Conservation (phyloP, 2,888 invertebrate genomes). For the Cantharis flavilabris region DNA sequence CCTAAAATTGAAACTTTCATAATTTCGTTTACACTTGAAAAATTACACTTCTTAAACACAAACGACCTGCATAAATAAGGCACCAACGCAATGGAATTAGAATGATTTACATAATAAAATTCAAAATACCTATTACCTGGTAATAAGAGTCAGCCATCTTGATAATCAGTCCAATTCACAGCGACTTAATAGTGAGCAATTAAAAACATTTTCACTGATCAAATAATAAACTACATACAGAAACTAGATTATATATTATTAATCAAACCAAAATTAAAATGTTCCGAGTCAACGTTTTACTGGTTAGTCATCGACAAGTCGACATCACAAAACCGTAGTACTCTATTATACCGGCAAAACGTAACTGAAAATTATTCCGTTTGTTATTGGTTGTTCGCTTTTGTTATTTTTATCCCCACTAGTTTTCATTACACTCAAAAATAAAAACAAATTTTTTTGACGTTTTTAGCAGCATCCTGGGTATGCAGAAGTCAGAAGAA, state of each 20-base stretch:
- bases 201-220: background rate
- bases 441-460: background rate
- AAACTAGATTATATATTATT: background rate
- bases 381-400: background rate
- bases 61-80: background rate
- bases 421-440: background rate
- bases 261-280: background rate
- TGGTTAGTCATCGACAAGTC: background rate
- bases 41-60: background rate
- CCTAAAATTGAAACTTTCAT: background rate
- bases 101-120: background rate
- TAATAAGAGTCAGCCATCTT: constrained; percentile 71
- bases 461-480: background rate
- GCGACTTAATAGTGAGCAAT: constrained; percentile 6
- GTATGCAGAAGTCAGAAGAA: background rate
- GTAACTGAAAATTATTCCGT: constrained; percentile 6
- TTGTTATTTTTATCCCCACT: background rate
- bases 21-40: background rate
- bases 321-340: constrained; percentile 35
- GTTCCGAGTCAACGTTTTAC: background rate
- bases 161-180: constrained; percentile 48
- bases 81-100: background rate
- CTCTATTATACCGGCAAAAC: constrained; percentile 40
- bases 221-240: background rate
- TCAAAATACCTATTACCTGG: constrained; percentile 59